Base-by-base conservation (phyloP, 2,888 invertebrate species). In the Aphidius colemani region DNA sequence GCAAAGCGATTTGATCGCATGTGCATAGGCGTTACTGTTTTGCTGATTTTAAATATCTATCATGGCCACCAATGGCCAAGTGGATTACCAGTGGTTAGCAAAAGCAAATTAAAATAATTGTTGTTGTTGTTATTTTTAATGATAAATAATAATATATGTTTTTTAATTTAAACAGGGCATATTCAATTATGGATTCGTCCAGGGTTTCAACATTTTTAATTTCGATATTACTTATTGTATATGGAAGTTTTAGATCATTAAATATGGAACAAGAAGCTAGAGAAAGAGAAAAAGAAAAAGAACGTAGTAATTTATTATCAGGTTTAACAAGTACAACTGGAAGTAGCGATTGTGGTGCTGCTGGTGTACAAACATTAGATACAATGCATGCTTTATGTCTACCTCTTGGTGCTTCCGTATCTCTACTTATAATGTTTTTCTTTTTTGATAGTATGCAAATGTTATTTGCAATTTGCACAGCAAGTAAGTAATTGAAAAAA, bases 401-500 rank as follows among this genome's bases (percentile, higher is more conserved):
- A 82, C 98, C 98, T 65, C 86, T 96, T 69, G 96, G 96, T 78
- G 97, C 98, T 74, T 97, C 97, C 69, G 91, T 96, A 75, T 97
- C 97, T 67, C 87, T 98, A 70, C 90, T 98, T 67, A 90, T 98
- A 78, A 98, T 98, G 97, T 98, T 98, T 85, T 96, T 98, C 87
- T 98, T 97, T 85, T 98, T 98, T 81, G 98, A 98, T 85, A 97
- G 97, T 64, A 96, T 98, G 93, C 98, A 98, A 85, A 94, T 94
- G 87, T 89, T 91, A 74, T 96, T 92, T 86, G 96, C 94, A 70
- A 95, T 97, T 76, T 97, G 96, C 83, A 98, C 98, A 77, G 97
- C 98, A 79, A 95, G 97, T 97, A 84, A 90, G 92, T 88, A 49
- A 51, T 46, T 8, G 9, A 6, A 9, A 9, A 9, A 6, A 46